Base-by-base conservation (phyloP, 2,797 vertebrate species). In the Melanotaenia maccullochi region DNA sequence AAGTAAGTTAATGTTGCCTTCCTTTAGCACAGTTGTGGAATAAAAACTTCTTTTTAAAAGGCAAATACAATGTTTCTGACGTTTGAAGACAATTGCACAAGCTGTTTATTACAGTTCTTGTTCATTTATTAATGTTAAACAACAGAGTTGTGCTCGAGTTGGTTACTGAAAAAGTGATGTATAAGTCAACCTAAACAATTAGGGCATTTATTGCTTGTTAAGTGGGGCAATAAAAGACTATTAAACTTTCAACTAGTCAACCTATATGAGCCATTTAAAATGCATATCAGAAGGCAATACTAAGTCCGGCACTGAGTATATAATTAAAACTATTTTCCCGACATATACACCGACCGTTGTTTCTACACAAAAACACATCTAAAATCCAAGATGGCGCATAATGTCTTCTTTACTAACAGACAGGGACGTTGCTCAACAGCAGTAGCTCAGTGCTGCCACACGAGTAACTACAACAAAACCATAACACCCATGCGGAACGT, bases 311-410 rank as follows among this genome's bases (percentile, higher is more conserved):
- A 0, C 8, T 6, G 0, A 12, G 49, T 63, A 35, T n/a, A 5
- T 49, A 18, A 57, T 5, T 12, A 42, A 38, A 74, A 32, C 7
- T 38, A 1, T 5, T 42, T 0, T 3, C 13, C 13, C 11, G 9
- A 11, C 11, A 38, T 38, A 38, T 12, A 38, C 11, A 38, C 11
- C 11, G 3, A 9, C 11, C 36, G 36, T 18, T 44, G 42, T 18
- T 18, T 44, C 9, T 14, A 25, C 51, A 24, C 11, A 49, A 49
- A 22, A 52, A 52, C 22, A 24, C 9, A 4, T 57, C 11, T 24
- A 49, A 66, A 65, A 60, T 57, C 44, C 61, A 83, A 76, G 30
- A 70, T 72, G 68, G 59, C 51, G 12, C 61, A 47, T 33, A 4
- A 2, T 4, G 40, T 71, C 69, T 76, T 76, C 56, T 84, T 65